These are phyloP conservation scores for Arrhamphus sclerolepis DNA, from an alignment of 2,797 vertebrate species.

Conservation along the genomic window DNA sequence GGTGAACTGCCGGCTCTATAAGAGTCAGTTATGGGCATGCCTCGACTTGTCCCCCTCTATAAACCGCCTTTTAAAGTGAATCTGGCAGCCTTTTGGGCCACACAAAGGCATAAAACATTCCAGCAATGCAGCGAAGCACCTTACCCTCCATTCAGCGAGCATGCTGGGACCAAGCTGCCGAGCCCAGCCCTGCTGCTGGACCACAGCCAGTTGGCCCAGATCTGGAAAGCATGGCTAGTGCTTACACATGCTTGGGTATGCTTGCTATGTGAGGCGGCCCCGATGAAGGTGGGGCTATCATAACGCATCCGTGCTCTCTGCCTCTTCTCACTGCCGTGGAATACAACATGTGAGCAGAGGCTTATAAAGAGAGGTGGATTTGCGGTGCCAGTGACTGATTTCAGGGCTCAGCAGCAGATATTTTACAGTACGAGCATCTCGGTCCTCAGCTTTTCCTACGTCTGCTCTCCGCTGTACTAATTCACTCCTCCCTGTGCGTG, in stretches of 20 bases:
- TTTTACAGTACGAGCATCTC: conserved; percentile 12
- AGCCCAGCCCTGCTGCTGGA: conserved; percentile 62
- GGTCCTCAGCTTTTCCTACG: conserved; percentile 20
- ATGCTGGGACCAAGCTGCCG: conserved; percentile 64
- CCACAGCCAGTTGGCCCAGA: conserved; percentile 64
- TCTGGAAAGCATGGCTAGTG: conserved; percentile 55
- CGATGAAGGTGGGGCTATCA: conserved; percentile 52
- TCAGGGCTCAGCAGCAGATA: conserved; percentile 11
- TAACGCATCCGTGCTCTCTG: conserved; percentile 10
- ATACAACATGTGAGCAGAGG: neutral
- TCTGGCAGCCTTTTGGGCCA: conserved; percentile 44
- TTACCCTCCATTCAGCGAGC: conserved; percentile 57
- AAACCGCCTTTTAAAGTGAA: conserved; percentile 49
- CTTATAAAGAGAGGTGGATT: neutral
- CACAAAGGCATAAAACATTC: conserved; percentile 74
- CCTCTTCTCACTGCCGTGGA: conserved; percentile 13
- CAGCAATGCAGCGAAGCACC: conserved; percentile 76
- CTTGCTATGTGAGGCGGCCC: conserved; percentile 49
- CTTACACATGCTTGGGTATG: conserved; percentile 59
- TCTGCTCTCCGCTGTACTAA: conserved; percentile 41
- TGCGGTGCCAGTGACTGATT: neutral
- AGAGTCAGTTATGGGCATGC: conserved; percentile 53
- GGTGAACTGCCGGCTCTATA: neutral
- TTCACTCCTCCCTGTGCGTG: conserved; percentile 24
- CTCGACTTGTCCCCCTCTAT: conserved; percentile 57